Evolutionary conservation across 1,140 invertebrate genomes (phyloP), one percentile per base, ranked within the genome.

Genomic region (Notospermus geniculatus): DNA sequence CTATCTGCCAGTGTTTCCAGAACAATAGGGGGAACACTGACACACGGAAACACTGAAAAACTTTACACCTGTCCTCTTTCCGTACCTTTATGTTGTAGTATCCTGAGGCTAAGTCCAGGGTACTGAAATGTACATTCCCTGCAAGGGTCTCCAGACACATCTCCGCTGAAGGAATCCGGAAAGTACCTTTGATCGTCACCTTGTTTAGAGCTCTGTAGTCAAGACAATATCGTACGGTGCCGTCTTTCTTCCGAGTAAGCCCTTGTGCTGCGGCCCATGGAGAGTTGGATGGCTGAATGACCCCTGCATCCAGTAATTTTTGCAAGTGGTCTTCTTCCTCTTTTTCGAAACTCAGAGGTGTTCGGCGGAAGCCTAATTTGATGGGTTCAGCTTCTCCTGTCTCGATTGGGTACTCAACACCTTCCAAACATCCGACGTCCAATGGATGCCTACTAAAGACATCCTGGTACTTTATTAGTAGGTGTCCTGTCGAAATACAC

Each of bases 111-210:
- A 70, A 50, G 72, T 85, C 84, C 0, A 86, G 65, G 0, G 75
- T 73, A 0, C 73, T 71, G 58, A 83, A 85, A 36, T 78, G 70
- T 9, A 54, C 72, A 13, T 65, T 69, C 1, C 76, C 79, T 0
- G 62, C 17, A 0, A 86, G 61, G 2, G 52, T 53, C 15, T 74
- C 59, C 1, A 86, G 54, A 4, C 68, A 67, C 23, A 83, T 79
- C 13, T 83, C 75, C 25, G 85, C 82, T 0, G 68, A 50, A 0
- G 82, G 84, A 1, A 86, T 57, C 67, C 85, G 85, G 66, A 81
- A 87, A 32, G 65, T 71, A 68, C 86, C 83, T 29, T 70, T 63
- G 0, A 73, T 70, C 0, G 77, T 84, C 0, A 59, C 68, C 59
- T 1, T 2, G 64, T 85, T 86, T 11, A 86, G 54, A 17, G 45